Base-by-base conservation (phyloP, 2,888 invertebrate species). In the Apamea anceps region DNA sequence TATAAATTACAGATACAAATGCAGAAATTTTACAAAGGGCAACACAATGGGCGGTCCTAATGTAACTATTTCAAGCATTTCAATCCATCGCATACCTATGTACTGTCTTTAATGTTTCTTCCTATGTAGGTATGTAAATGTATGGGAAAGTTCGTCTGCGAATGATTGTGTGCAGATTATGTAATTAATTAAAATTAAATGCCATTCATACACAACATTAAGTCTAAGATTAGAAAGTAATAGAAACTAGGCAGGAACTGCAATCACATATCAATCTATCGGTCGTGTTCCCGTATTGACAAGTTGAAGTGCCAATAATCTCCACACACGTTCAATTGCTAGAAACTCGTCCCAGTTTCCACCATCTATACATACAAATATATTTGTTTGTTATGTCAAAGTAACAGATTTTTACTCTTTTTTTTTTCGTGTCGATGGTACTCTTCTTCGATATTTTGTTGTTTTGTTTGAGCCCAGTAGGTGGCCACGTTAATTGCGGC, bases 211-310 rank as follows among this genome's bases (percentile, higher is more conserved):
- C 42, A 54, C 74, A 54, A 60, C 57, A 25, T 18, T 85, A 73
- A 32, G 60, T 63, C 21, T 57, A 15, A 75, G 60, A 83, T 80
- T 87, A 81, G 86, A 87, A 87, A 88, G 82, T 80, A 75, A 65
- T 68, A 75, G 81, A 81, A 79, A 81, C 72, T 32, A 73, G 72
- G 73, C 73, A 70, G 68, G 72, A 57, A 78, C 74, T 70, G 82
- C 72, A 83, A 83, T 81, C 77, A 82, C 85, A 81, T 80, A 88
- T 88, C 88, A 85, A 85, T 88, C 86, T 70, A 60, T 72, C 42
- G 67, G 67, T 79, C 81, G 77, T 79, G 84, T 77, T 71, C 72
- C 62, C 37, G 57, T 77, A 88, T 86, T 87, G 89, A 83, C 77
- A 79, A 75, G 81, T 85, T 83, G 73, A 71, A 79, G 60, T 78